Evolutionary conservation across 2,113 vertebrate genomes (phyloP), one percentile per base, ranked within the genome.

Genomic region (Zapus hudsonius): DNA sequence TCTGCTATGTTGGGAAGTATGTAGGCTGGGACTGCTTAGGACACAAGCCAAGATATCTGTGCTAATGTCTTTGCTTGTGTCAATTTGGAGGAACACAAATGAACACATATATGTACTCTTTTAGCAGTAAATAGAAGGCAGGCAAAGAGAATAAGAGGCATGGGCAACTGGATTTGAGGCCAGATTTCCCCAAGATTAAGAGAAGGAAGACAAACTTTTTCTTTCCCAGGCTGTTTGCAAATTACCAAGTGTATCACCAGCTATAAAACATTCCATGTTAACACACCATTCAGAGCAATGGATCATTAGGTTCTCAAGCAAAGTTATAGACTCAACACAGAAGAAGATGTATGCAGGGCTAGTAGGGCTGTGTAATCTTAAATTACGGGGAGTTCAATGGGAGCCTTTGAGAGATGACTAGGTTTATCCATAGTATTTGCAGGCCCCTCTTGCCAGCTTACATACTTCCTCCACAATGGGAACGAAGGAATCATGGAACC

Each of bases 301-400:
- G 74, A 89, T 89, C 95, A 94, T 95, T 89, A 94, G 88, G 82
- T 91, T 94, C 94, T 94, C 93, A 95, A 95, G 93, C 85, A 79
- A 89, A 93, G 93, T 94, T 95, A 96, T 96, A 94, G 94, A 80
- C 91, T 94, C 93, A 93, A 95, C 96, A 93, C 83, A 80, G 94
- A 94, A 89, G 95, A 96, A 89, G 96, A 94, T 90, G 96, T 96
- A 97, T 97, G 96, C 96, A 96, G 92, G 79, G 82, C 95, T 96
- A 97, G 97, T 97, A 96, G 94, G 89, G 96, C 96, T 97, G 91
- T 97, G 96, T 96, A 97, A 97, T 97, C 96, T 92, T 97, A 97
- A 97, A 97, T 97, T 97, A 97, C 3, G 96, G 95, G 74, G 94
- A 95, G 91, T 87, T 97, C 96, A 97, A 96, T 95, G 78, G 94